phyloP scores from a whole-genome alignment of 2,797 vertebrate genomes.

The Aratinga solstitialis region DNA sequence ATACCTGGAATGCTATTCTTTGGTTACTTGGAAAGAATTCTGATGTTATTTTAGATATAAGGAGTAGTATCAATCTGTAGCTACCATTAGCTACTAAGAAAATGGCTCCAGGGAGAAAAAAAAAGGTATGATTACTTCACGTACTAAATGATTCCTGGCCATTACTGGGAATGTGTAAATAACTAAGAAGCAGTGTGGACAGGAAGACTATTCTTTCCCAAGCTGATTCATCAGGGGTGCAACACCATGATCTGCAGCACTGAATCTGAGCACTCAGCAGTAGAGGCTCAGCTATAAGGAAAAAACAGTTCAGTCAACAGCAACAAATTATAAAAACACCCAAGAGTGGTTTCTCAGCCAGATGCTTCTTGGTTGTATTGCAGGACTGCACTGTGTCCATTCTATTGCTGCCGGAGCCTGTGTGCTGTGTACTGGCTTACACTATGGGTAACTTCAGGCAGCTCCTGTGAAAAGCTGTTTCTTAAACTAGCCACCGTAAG shows the following conservation, averaged over 20 bases:
- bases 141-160: background rate
- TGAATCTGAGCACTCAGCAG: background rate
- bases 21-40: background rate
- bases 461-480: background rate
- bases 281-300: background rate
- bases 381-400: background rate
- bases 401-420: fast-evolving
- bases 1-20: background rate
- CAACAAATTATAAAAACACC: background rate
- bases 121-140: background rate
- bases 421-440: background rate
- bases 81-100: background rate
- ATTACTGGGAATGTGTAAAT: background rate
- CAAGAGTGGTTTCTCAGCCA: background rate
- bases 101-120: background rate
- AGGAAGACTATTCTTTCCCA: background rate
- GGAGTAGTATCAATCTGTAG: background rate
- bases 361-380: background rate
- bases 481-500: background rate
- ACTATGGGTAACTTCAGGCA: background rate
- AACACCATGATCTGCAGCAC: background rate
- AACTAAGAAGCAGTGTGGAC: background rate
- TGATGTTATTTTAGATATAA: background rate
- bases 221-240: background rate
- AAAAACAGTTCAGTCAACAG: background rate